Evolutionary conservation across 2,888 invertebrate genomes (phyloP).

Genomic region (Eupeodes latifasciatus): DNA sequence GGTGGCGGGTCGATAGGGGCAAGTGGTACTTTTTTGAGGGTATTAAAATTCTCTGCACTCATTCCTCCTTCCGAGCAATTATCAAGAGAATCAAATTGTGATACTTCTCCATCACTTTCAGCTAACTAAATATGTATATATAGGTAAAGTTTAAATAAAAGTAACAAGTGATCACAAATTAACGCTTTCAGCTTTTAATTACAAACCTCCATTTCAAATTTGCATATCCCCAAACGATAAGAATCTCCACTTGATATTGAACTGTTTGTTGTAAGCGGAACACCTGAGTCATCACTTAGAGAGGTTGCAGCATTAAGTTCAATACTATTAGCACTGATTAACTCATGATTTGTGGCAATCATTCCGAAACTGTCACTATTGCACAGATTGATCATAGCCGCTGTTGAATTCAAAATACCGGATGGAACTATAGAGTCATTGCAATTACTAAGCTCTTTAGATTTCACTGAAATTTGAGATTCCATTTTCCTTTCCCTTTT

Average conservation of each 20-base stretch:
- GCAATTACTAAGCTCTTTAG: conserved; percentile 77
- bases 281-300: conserved; percentile 84
- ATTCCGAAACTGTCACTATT: conserved; percentile 82
- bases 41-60: conserved; percentile 93
- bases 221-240: conserved; percentile 83
- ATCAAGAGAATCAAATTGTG: conserved; percentile 91
- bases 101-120: conserved; percentile 93
- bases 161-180: neutral
- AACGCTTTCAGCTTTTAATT: neutral
- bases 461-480: conserved; percentile 65
- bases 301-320: conserved; percentile 84
- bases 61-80: conserved; percentile 89
- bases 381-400: conserved; percentile 78
- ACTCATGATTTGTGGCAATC: conserved; percentile 81
- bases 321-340: conserved; percentile 83
- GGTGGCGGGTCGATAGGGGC: conserved; percentile 92
- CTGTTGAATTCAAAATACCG: conserved; percentile 73
- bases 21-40: conserved; percentile 91
- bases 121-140: conserved; percentile 86
- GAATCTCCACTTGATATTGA: conserved; percentile 84
- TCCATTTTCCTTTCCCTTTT: conserved; percentile 49
- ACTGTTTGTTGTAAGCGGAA: conserved; percentile 83
- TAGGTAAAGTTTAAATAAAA: conserved; percentile 76
- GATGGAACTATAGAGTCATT: conserved; percentile 76
- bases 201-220: conserved; percentile 83